Evolutionary conservation across 2,888 invertebrate species (phyloP), one percentile per base, ranked within the genome.

Genomic region (Temnothorax ravouxi): DNA sequence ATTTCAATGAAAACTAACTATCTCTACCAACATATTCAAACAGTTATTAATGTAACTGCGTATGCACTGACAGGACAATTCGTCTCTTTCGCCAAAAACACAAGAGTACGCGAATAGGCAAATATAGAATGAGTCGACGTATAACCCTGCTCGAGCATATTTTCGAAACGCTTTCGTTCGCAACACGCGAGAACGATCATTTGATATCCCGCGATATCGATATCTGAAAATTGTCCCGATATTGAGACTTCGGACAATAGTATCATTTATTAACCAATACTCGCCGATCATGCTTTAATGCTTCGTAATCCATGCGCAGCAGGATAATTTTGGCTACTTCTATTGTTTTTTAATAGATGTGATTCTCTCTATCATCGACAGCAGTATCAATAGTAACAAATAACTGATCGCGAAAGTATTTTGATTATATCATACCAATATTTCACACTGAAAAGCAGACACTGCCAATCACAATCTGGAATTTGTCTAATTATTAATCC

Each of bases 21-120:
- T 85, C 61, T 82, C 29, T 59, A 47, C 44, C n/a, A 38, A 69
- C n/a, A 18, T 62, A 52, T 44, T 71, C 47, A 41, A 71, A 71
- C 71, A 80, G 81, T 83, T 84, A 88, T 87, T 85, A 84, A 77
- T 71, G 77, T 64, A 85, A 76, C 41, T 56, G 11, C 52, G 56
- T 34, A 21, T 50, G 44, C 47, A 74, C 69, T 80, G 81, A 67
- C 77, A 77, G 71, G 41, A 86, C 82, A 88, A 86, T 88, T 90
- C 84, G 80, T 90, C 82, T 64, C 76, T 79, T 83, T 87, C 74
- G 77, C 66, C 84, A 84, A 84, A 84, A 86, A 84, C 85, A 84
- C 85, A 84, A 64, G 85, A 67, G 56, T 77, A 50, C 67, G 54
- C 72, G 52, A 52, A 75, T 9, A 67, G 75, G 34, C 69, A 72